Base-by-base conservation (phyloP, 2,888 invertebrate genomes). In the Xestia ashworthii region DNA sequence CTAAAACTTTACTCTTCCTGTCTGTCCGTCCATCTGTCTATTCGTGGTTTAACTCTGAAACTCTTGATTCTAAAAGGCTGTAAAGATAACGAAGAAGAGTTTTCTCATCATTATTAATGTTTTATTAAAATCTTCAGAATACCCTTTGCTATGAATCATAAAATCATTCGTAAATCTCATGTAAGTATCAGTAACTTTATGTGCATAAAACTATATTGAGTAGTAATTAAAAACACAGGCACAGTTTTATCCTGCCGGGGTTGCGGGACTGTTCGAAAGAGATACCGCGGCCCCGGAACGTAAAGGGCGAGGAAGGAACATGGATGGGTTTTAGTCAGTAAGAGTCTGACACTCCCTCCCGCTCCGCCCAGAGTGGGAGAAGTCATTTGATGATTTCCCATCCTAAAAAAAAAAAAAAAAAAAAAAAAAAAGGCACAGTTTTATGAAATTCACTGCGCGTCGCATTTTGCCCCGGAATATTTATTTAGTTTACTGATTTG, bases 401-500 rank as follows among this genome's bases (percentile, higher is more conserved):
- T n/a, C n/a, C n/a, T n/a, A n/a, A n/a, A n/a, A n/a, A n/a, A n/a
- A n/a, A n/a, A n/a, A n/a, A n/a, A n/a, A n/a, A n/a, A n/a, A n/a
- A n/a, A n/a, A 67, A 44, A 65, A 78, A 50, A 48, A 19, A 32
- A 50, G 32, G 32, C 12, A 9, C 19, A 8, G n/a, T 3, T 19
- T 58, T 32, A 38, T 68, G 5, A 58, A 12, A 60, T 68, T 77
- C 78, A 38, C n/a, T 38, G 32, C 50, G n/a, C 48, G 55, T n/a
- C 19, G 19, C 6, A 66, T 48, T 65, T 48, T 48, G 41, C 22
- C 3, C 4, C 9, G 14, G 41, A 76, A 67, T 77, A 77, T 68
- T 60, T 78, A 78, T 67, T 38, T 44, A n/a, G 22, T 66, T 76
- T 32, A 5, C 41, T 14, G 32, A 78, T 78, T 77, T 77, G 58